Conservation (phyloP, 2,888 invertebrate species). For the Chrysotoxum bicinctum region DNA sequence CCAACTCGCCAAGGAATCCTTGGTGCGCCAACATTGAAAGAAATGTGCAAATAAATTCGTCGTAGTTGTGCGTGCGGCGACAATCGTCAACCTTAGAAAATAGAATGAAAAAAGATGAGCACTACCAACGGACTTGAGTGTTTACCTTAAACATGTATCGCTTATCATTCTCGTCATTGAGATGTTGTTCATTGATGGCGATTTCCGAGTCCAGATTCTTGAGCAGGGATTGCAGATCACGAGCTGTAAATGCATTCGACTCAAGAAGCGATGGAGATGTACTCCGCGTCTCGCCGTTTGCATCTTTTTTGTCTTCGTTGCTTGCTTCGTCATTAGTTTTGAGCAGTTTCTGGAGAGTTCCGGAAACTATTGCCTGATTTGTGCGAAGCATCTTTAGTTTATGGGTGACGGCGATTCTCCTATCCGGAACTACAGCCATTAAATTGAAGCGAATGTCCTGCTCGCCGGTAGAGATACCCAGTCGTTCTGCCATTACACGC, state of each 20-base stretch:
- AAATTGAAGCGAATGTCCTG: conserved; percentile 97
- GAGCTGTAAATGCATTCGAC: conserved; percentile 88
- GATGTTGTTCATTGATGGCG: conserved; percentile 91
- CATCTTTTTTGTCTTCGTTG: conserved; percentile 58
- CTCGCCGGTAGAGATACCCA: conserved; percentile 95
- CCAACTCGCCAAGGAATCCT: conserved; percentile 95
- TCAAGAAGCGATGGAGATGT: conserved; percentile 82
- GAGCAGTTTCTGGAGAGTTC: conserved; percentile 85
- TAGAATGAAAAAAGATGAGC: neutral
- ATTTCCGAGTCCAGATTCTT: conserved; percentile 94
- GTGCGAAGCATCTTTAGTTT: conserved; percentile 93
- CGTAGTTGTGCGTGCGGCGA: conserved; percentile 97
- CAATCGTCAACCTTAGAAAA: conserved; percentile 92
- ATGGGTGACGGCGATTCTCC: conserved; percentile 92
- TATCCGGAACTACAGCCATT: conserved; percentile 98
- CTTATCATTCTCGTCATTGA: conserved; percentile 97
- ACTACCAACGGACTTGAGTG: neutral
- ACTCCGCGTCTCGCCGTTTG: conserved; percentile 72
- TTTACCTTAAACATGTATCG: conserved; percentile 95
- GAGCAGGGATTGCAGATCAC: conserved; percentile 91
- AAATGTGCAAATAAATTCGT: conserved; percentile 98
- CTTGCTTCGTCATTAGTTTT: conserved; percentile 79
- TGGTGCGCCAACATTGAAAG: conserved; percentile 97
- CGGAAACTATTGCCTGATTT: conserved; percentile 91
- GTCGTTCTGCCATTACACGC: conserved; percentile 94